phyloP scores from a whole-genome alignment of 2,888 invertebrate species.

The Galerucella pusilla region DNA sequence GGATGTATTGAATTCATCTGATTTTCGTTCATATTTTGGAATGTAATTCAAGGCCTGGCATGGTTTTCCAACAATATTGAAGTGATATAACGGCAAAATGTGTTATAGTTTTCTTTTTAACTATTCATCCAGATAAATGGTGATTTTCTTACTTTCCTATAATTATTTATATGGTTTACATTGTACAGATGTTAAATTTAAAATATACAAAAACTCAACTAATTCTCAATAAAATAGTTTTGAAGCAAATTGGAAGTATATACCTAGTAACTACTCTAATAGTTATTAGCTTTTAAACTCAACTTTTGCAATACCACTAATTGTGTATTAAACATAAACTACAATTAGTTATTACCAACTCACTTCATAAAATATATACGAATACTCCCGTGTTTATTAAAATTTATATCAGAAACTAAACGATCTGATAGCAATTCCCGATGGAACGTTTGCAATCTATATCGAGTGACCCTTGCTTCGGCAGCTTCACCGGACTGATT shows the following conservation, averaged over 20 bases:
- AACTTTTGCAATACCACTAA: not conserved
- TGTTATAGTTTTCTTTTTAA: too few relatives aligned
- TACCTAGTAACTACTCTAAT: not conserved
- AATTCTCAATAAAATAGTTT: not conserved
- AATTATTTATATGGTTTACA: too few relatives aligned
- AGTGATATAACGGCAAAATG: too few relatives aligned
- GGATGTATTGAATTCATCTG: too few relatives aligned
- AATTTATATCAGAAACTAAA: slow-evolving; percentile 11
- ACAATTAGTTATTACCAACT: not conserved
- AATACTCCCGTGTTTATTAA: slow-evolving; percentile 4
- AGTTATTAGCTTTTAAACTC: too few relatives aligned
- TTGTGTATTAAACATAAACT: not conserved
- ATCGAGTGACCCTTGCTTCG: slow-evolving; percentile 10
- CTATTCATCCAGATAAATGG: too few relatives aligned
- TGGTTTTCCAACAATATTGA: too few relatives aligned
- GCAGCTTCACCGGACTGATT: slow-evolving; percentile 29
- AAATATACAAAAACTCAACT: not conserved
- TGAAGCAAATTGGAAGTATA: not conserved
- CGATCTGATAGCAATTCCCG: slow-evolving; percentile 1
- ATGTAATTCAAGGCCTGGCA: too few relatives aligned
- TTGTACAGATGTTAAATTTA: too few relatives aligned
- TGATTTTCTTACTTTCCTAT: too few relatives aligned
- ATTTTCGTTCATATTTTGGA: too few relatives aligned
- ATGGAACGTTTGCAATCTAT: slow-evolving; percentile 10
- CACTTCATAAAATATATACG: not conserved